Evolutionary conservation across 1,140 invertebrate species (phyloP), one percentile per base, ranked within the genome.

Genomic region (Linepithema humile): DNA sequence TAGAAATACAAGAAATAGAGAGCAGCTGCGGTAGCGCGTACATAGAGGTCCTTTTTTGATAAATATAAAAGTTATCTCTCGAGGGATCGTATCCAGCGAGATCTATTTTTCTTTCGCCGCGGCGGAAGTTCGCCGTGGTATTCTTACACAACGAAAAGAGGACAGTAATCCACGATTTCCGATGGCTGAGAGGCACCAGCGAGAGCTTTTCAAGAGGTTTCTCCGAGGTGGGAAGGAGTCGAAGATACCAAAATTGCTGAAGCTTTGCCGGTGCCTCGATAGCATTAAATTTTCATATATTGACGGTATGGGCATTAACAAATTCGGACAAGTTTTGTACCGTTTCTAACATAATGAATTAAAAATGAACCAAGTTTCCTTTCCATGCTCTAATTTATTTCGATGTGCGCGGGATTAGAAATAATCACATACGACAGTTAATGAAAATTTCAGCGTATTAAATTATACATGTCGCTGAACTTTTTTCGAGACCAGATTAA

Each of bases 261-360:
- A 32, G 57, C 62, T 65, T 32, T 60, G 38, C 20, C 23, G 26
- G 15, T 69, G 29, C 69, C 50, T 84, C 70, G 48, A 60, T 77
- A 64, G 48, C 84, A 90, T 92, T 86, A 90, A 92, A 92, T 85
- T 92, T 92, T 90, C 82, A 89, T 75, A 78, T 74, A 82, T 83
- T 75, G 74, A 88, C 74, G 73, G 43, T 75, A 70, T 26, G 73
- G 78, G 83, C 64, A 84, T 88, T 90, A 91, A 91, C 84, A 75
- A 87, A 74, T 73, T 83, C 45, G 72, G 87, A 91, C 87, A 90
- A 90, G 72, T 90, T 85, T 77, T 65, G 32, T 65, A 38, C 15
- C 15, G 20, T 29, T n/a, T 10, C 32, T 77, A 53, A 15, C 7
- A 15, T 29, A 50, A 35, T 53, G 20, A 77, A 53, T 64, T 77